Conservation (phyloP, 2,113 vertebrate species). For the Microcebus lehilahytsara region DNA sequence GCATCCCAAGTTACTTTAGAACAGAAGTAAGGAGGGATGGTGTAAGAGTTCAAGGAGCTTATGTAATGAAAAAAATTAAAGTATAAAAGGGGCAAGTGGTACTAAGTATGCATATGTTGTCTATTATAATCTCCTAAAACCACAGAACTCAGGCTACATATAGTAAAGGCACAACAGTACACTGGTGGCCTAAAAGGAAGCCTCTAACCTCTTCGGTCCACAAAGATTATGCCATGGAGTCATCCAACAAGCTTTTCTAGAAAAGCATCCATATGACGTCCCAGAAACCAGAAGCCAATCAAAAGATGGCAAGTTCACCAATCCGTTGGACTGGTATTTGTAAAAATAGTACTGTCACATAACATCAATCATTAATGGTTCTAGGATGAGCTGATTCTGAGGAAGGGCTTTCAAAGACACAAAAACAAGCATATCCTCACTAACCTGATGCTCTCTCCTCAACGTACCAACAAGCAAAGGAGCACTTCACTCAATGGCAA, state of each 20-base stretch:
- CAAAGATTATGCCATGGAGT: not conserved
- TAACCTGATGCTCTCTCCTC: not conserved
- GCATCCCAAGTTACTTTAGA: not conserved
- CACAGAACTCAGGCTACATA: not conserved
- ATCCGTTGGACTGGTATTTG: not conserved
- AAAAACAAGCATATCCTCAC: not conserved
- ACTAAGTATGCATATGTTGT: rapidly evolving
- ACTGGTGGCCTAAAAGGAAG: not conserved
- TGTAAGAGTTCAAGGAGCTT: not conserved
- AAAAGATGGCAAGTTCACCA: not conserved
- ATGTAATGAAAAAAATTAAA: not conserved
- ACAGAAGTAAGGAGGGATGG: not conserved
- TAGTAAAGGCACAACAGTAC: not conserved
- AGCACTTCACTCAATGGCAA: not conserved
- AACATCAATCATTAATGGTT: not conserved
- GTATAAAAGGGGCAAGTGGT: not conserved
- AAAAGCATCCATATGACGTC: not conserved
- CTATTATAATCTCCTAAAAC: not conserved
- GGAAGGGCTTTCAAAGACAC: not conserved
- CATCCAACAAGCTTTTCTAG: constrained; percentile 41
- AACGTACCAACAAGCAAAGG: not conserved
- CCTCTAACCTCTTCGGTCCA: not conserved
- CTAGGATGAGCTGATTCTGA: not conserved
- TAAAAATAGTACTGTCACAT: not conserved
- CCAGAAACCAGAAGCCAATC: constrained; percentile 35